Conservation (phyloP, 2,888 invertebrate genomes). For the Onchidella celtica region DNA sequence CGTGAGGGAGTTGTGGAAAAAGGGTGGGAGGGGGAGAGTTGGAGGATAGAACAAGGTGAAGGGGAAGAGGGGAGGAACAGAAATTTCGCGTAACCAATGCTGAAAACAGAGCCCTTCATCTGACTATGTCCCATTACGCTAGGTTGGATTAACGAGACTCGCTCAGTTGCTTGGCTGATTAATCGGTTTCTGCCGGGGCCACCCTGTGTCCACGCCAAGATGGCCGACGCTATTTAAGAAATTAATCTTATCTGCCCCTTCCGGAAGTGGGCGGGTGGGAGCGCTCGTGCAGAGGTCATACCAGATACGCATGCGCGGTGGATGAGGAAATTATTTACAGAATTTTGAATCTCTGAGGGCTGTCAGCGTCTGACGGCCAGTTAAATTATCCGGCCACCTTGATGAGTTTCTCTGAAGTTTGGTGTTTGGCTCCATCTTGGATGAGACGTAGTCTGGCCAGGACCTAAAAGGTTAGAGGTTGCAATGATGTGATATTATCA, state of each 20-base stretch:
- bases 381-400: background rate
- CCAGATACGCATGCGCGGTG: background rate
- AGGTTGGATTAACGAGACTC: background rate
- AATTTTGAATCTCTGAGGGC: background rate
- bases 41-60: too few relatives aligned
- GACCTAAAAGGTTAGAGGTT: too few relatives aligned
- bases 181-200: background rate
- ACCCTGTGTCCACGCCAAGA: background rate
- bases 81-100: background rate
- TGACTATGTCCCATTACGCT: background rate
- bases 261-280: background rate
- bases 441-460: background rate
- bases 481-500: too few relatives aligned
- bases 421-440: background rate
- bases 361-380: background rate
- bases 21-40: too few relatives aligned
- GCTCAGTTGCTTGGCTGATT: background rate
- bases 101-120: background rate
- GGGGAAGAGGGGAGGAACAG: too few relatives aligned
- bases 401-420: background rate
- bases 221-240: background rate
- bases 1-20: too few relatives aligned
- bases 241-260: background rate
- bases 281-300: background rate
- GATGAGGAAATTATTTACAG: background rate